A percentile compares a stretch with the other conserved stretches of the same genome.
phyloP scores from a whole-genome alignment of 1,140 invertebrate genomes.

The Agrypnia vestita region DNA sequence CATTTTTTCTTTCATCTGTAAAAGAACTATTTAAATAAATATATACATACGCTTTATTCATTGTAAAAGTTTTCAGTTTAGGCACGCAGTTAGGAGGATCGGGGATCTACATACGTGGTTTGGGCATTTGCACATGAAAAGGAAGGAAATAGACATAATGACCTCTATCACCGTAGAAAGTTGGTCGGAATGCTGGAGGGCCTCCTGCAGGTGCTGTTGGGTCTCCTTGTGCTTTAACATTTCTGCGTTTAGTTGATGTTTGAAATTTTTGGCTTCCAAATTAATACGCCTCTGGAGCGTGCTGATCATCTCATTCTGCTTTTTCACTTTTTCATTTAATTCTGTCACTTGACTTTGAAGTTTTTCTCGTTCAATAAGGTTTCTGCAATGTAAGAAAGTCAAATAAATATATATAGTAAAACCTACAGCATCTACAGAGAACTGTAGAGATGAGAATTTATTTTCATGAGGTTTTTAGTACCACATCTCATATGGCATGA shows the following conservation, averaged over 20 bases:
- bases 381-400: conserved; percentile 20
- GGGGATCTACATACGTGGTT: no score
- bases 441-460: no score
- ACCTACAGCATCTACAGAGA: no score
- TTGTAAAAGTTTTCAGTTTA: no score
- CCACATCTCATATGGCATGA: no score
- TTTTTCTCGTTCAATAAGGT: conserved; percentile 78
- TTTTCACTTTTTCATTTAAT: conserved; percentile 76
- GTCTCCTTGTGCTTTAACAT: conserved; percentile 81
- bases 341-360: conserved; percentile 78
- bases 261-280: conserved; percentile 81
- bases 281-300: conserved; percentile 78
- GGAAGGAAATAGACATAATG: no score
- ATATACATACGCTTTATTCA: no score
- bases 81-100: no score
- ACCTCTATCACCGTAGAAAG: conserved; percentile 74
- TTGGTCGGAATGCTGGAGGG: conserved; percentile 76
- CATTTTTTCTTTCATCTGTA: conserved; percentile 56
- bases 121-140: conserved; percentile 22
- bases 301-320: conserved; percentile 81
- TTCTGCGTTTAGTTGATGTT: conserved; percentile 80
- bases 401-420: no score
- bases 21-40: no score
- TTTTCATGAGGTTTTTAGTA: no score
- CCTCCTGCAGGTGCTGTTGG: conserved; percentile 78